phyloP scores from a whole-genome alignment of 2,888 invertebrate genomes.

The Balanococcus diminutus region DNA sequence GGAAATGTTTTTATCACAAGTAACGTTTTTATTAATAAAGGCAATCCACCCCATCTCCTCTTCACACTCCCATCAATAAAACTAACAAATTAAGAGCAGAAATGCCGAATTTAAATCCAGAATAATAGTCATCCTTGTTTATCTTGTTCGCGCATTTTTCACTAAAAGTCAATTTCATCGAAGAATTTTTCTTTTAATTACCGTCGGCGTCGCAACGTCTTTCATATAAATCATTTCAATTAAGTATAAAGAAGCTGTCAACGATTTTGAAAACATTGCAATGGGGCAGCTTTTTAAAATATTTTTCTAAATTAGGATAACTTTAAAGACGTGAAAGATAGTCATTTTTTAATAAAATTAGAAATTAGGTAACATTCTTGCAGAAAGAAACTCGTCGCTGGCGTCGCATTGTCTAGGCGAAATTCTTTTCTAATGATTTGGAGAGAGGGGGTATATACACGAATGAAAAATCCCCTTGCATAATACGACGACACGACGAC shows the following conservation, averaged over 20 bases:
- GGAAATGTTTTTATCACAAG: neutral
- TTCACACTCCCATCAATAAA: neutral
- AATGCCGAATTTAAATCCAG: neutral
- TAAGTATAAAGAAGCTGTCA: conserved; percentile 21
- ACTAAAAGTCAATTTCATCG: neutral
- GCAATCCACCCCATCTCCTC: neutral
- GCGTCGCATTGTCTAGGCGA: neutral
- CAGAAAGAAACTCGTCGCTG: neutral
- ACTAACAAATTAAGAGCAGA: neutral
- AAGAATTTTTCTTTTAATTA: neutral
- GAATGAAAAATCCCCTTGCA: neutral
- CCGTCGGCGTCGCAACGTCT: neutral
- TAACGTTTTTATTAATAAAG: neutral
- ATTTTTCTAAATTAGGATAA: conserved; percentile 7
- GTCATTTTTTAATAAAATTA: conserved; percentile 37
- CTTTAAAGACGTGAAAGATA: conserved; percentile 15
- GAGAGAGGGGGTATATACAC: too few species aligned
- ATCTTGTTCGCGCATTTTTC: conserved; percentile 6
- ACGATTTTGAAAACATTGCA: conserved; percentile 5
- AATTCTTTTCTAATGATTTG: neutral
- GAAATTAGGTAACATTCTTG: neutral
- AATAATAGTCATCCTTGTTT: neutral
- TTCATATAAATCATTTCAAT: conserved; percentile 33
- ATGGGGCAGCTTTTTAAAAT: neutral
- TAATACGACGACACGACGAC: neutral